phyloP scores from a whole-genome alignment of 2,797 vertebrate genomes.

The Sarcoramphus papa region DNA sequence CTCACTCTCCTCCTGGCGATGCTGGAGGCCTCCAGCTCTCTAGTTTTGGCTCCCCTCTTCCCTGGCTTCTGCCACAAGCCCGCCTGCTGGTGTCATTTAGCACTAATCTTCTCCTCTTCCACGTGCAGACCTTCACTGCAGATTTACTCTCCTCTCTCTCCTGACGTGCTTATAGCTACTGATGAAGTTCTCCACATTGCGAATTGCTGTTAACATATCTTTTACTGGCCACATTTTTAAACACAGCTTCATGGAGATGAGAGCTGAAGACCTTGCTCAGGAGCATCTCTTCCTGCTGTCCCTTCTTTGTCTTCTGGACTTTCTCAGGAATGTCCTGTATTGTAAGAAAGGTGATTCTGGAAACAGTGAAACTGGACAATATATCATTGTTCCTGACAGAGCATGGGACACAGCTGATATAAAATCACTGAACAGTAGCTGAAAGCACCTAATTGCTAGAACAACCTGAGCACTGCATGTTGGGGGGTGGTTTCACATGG shows the following conservation, averaged over 20 bases:
- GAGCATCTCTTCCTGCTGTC: neutral
- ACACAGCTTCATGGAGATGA: neutral
- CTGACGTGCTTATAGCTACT: neutral
- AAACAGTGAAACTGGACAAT: neutral
- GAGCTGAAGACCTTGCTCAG: neutral
- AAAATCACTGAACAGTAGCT: neutral
- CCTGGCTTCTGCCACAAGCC: neutral
- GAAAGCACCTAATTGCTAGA: neutral
- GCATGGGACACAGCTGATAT: neutral
- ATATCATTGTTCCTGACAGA: neutral
- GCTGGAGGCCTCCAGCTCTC: neutral
- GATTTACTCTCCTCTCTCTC: neutral
- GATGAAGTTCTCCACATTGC: neutral
- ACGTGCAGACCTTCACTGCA: accelerated
- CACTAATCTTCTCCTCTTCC: neutral
- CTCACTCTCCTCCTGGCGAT: neutral
- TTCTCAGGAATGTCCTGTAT: neutral
- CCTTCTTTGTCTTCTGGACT: neutral
- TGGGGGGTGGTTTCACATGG: neutral
- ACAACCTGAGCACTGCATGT: neutral
- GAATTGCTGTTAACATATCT: neutral
- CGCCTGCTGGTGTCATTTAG: neutral
- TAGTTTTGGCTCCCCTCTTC: neutral
- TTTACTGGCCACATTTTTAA: neutral
- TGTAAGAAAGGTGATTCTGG: neutral